Conservation (phyloP, 2,113 vertebrate genomes). For the Gavialis gangeticus region DNA sequence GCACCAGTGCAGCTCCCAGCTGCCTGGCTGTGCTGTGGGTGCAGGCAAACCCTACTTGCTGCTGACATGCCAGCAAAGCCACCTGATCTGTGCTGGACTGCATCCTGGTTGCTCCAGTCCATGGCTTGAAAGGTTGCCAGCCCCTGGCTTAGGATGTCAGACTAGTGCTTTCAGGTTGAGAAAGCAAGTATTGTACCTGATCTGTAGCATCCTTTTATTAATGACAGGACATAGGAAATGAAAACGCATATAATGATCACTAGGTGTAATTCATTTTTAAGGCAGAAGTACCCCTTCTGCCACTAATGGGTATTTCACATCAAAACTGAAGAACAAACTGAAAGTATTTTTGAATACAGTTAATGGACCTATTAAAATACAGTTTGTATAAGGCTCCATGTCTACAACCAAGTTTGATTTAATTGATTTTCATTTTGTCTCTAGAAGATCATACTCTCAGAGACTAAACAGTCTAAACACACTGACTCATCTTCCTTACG, state of each 20-base stretch:
- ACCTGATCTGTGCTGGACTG: too few species aligned
- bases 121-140: too few species aligned
- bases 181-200: neutral
- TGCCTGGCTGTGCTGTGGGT: too few species aligned
- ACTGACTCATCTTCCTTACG: neutral
- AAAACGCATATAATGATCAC: neutral
- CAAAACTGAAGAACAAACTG: neutral
- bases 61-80: too few species aligned
- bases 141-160: neutral
- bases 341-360: neutral
- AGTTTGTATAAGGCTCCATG: neutral
- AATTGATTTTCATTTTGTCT: neutral
- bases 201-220: neutral
- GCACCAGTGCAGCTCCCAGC: too few species aligned
- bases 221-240: neutral
- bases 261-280: neutral
- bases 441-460: neutral
- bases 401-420: neutral
- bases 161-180: neutral
- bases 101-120: too few species aligned
- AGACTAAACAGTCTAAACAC: neutral
- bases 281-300: neutral
- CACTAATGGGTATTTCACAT: fast-evolving
- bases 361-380: neutral
- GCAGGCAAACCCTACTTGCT: too few species aligned